Conservation (phyloP, 2,113 vertebrate genomes). For the Pan troglodytes region DNA sequence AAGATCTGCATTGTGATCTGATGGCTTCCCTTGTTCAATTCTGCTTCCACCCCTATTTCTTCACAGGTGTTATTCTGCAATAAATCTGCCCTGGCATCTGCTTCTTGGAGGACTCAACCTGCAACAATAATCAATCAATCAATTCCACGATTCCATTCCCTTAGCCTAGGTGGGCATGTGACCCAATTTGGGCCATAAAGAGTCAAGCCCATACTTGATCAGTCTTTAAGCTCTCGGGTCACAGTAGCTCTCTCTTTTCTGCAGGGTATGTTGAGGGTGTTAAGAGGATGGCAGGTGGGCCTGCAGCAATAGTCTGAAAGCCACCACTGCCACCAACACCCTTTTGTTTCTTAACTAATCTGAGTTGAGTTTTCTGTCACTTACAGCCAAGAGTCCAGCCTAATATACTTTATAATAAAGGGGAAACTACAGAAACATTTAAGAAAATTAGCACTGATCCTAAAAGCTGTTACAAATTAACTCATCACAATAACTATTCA, state of each 20-base stretch:
- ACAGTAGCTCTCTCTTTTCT: neutral
- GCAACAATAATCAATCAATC: neutral
- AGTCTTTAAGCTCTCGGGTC: neutral
- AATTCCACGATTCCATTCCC: neutral
- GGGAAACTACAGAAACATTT: neutral
- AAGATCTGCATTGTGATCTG: neutral
- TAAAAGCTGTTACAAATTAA: constrained; percentile 33
- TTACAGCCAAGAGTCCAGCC: neutral
- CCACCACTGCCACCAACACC: neutral
- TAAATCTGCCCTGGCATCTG: neutral
- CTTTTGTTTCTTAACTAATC: neutral
- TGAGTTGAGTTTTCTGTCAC: neutral
- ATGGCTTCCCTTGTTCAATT: neutral
- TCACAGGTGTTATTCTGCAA: neutral
- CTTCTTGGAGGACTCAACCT: neutral
- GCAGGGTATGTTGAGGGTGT: neutral
- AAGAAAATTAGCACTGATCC: constrained; percentile 22
- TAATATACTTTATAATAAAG: neutral
- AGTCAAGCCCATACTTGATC: neutral
- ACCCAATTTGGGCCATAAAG: neutral
- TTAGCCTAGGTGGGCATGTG: neutral
- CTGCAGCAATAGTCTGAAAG: neutral
- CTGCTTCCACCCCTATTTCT: neutral
- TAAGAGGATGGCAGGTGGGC: neutral
- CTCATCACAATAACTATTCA: neutral